Conservation (phyloP, 2,113 vertebrate species). For the Hucho hucho region DNA sequence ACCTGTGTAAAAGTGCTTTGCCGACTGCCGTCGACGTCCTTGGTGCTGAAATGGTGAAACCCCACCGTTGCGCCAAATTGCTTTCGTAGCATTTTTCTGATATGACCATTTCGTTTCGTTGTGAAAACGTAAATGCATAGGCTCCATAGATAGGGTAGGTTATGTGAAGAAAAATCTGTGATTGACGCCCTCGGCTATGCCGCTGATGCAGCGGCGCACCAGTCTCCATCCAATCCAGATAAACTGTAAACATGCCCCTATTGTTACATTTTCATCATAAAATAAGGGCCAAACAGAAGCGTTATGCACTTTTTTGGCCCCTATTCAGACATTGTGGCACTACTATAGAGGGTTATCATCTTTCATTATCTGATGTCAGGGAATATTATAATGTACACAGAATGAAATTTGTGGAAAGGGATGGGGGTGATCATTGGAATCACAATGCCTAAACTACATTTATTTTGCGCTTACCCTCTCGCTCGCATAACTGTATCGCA, state of each 20-base stretch:
- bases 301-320: no score
- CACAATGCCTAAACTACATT: background rate
- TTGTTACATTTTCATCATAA: slow-evolving; percentile 18
- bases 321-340: no score
- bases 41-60: slow-evolving; percentile 82
- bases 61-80: background rate
- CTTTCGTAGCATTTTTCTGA: background rate
- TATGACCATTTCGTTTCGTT: background rate
- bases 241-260: slow-evolving; percentile 15
- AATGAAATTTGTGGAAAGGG: no score
- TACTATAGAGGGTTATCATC: no score
- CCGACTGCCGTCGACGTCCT: slow-evolving; percentile 72
- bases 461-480: slow-evolving; percentile 82
- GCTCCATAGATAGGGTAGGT: background rate
- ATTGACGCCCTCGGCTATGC: slow-evolving; percentile 36
- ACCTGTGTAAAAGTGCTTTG: background rate
- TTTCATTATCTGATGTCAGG: no score
- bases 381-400: no score
- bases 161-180: background rate
- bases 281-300: slow-evolving; percentile 26
- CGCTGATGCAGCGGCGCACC: slow-evolving; percentile 37
- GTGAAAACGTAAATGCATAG: background rate
- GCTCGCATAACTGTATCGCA: slow-evolving; percentile 93
- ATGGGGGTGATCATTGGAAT: background rate
- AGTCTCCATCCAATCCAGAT: slow-evolving; percentile 28